Evolutionary conservation across 2,797 vertebrate species (phyloP), one percentile per base, ranked within the genome.

Genomic region (Moxostoma hubbsi): DNA sequence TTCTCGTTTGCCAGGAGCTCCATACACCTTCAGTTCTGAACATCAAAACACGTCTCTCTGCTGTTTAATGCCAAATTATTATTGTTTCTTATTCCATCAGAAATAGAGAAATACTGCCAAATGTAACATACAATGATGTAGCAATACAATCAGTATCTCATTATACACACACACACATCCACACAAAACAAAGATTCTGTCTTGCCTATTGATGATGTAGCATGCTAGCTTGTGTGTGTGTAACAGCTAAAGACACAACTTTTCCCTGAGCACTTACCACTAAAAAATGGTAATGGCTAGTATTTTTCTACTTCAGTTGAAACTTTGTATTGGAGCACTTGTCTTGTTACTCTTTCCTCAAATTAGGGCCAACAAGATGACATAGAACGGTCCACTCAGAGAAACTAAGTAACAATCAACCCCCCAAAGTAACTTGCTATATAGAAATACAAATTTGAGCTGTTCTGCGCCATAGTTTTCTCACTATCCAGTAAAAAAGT

Each of bases 1-100:
- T 73, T 77, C 49, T 82, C 18, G 63, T 82, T 80, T 69, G 61
- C 45, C 81, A 77, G 73, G 36, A 81, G 62, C 64, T 69, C 79
- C 75, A 83, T 81, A 51, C 68, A 79, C 36, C 63, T 53, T 24
- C 67, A 36, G 46, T 9, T 49, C 53, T 72, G 50, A 36, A 81
- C 77, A 9, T 7, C 58, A 72, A 50, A 79, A 73, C 58, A 55
- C 12, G 7, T 54, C 51, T 65, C 16, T 43, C 8, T 7, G 61
- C 10, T 64, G 43, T 71, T 79, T 72, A 79, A 58, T 72, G 45
- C 50, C n/a, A 43, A 63, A 79, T 79, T 50, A 18, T 43, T 70
- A 13, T 1, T 51, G 2, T 58, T 77, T 62, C 49, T 53, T 55
- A 7, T 13, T 55, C 13, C 43, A 3, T 76, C 36, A 36, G 4